Conservation (phyloP, 2,113 vertebrate species). For the Chascanopsetta lugubris region DNA sequence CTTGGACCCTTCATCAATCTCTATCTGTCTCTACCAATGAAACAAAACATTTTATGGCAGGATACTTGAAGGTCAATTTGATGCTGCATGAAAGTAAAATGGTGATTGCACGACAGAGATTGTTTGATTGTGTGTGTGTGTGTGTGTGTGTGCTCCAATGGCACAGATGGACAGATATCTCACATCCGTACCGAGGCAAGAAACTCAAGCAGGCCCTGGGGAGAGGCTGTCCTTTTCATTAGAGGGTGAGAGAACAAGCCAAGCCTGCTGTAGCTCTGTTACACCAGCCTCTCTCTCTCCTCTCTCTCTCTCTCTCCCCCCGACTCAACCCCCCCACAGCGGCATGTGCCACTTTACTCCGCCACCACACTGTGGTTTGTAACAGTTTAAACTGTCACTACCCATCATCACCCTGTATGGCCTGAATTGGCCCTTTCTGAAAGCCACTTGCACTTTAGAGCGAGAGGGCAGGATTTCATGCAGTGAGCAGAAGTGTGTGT, state of each 20-base stretch:
- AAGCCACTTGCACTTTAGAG: slow-evolving; percentile 42
- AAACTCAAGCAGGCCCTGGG: slow-evolving; percentile 81
- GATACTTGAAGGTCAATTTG: slow-evolving; percentile 32
- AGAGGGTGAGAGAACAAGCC: slow-evolving; percentile 72
- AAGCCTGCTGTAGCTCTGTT: slow-evolving; percentile 70
- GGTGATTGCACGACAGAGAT: not conserved
- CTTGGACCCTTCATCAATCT: too few relatives aligned
- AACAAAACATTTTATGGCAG: slow-evolving; percentile 32
- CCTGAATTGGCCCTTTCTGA: slow-evolving; percentile 30
- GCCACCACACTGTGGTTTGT: slow-evolving; percentile 73
- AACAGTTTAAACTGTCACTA: slow-evolving; percentile 77
- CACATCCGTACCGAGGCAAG: slow-evolving; percentile 66
- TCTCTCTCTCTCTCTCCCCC: not conserved
- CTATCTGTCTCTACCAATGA: too few relatives aligned
- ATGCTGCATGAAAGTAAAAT: not conserved
- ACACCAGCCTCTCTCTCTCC: slow-evolving; percentile 58
- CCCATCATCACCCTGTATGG: slow-evolving; percentile 53
- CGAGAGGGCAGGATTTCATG: slow-evolving; percentile 28
- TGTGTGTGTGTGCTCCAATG: slow-evolving; percentile 53
- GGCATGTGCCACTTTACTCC: slow-evolving; percentile 60
- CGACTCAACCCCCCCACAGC: slow-evolving; percentile 14
- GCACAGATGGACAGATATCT: slow-evolving; percentile 82
- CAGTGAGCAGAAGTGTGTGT: slow-evolving; percentile 24
- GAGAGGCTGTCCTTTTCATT: slow-evolving; percentile 75
- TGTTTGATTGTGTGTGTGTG: slow-evolving; percentile 5